Evolutionary conservation across 2,888 invertebrate genomes (phyloP), one percentile per base, ranked within the genome.

Genomic region (Andrena haemorrhoa): DNA sequence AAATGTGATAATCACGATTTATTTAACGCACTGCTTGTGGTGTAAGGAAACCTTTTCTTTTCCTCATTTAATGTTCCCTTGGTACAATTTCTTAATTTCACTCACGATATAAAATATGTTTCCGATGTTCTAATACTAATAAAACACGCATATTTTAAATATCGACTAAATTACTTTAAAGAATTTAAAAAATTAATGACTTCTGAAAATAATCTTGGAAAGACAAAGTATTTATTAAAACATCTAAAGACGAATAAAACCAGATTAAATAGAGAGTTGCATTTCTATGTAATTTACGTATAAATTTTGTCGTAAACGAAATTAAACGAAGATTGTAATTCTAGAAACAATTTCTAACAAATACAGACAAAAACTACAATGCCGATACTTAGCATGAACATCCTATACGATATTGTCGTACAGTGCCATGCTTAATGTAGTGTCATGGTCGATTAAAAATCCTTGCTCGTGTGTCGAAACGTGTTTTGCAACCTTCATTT

Each of bases 401-500:
- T 49, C 35, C 33, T 31, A 23, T 68, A 51, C 33, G 41, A 31
- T 60, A 70, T 47, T 53, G 33, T 63, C 64, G 61, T 68, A 29
- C 31, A 78, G 35, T 65, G 35, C n/a, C 64, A 65, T 66, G 64
- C 61, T 84, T 61, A 41, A 76, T 75, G 31, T 64, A 75, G 41
- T 72, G 60, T 51, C 49, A 77, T 63, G 53, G 63, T 73, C 47
- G 53, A 53, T 66, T 49, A 51, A n/a, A 77, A 75, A 58, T 69
- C 47, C 73, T 83, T 77, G 68, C 56, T 74, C 29, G 12, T 72
- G 56, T 63, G 56, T 76, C 26, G 53, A 12, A 76, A 51, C 26
- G 29, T 84, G 71, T 84, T 84, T 76, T 83, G 73, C 79, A 80
- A 79, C 84, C 73, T 83, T 77, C 82, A 75, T 73, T 83, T 84